phyloP scores from a whole-genome alignment of 2,888 invertebrate genomes.

The Lepidocyrtoides sp. region DNA sequence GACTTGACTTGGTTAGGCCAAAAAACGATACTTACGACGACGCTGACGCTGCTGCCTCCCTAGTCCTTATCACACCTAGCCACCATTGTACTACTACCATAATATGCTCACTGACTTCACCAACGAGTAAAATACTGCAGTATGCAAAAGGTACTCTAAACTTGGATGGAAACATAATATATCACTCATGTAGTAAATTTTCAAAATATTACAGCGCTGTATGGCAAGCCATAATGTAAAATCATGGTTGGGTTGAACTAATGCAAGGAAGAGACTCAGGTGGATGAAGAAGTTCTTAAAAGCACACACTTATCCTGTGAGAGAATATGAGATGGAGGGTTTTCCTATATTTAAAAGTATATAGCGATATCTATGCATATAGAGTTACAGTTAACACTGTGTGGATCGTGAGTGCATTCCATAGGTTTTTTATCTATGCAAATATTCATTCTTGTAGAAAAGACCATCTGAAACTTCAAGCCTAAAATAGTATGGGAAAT shows the following conservation, averaged over 20 bases:
- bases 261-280: conserved; percentile 15
- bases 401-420: not conserved
- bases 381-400: not conserved
- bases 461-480: conserved; percentile 73
- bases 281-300: conserved; percentile 14
- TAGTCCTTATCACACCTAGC: not conserved
- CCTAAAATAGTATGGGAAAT: conserved; percentile 65
- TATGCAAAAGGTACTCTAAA: not conserved
- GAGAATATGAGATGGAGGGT: not conserved
- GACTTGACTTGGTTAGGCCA: not conserved
- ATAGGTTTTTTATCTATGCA: not conserved
- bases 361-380: too few relatives aligned
- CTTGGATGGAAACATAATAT: not conserved
- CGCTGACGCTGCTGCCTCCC: too few relatives aligned
- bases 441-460: not conserved
- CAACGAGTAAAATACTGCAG: not conserved
- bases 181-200: not conserved
- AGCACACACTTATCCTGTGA: not conserved
- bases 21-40: not conserved
- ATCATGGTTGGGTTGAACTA: not conserved
- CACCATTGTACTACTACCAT: too few relatives aligned
- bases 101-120: not conserved
- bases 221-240: conserved; percentile 3
- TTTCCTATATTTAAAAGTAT: too few relatives aligned
- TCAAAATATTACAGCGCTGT: not conserved